A percentile compares a stretch with the other conserved stretches of the same genome.
phyloP scores from a whole-genome alignment of 2,888 invertebrate genomes.

The Conchocele bisecta region DNA sequence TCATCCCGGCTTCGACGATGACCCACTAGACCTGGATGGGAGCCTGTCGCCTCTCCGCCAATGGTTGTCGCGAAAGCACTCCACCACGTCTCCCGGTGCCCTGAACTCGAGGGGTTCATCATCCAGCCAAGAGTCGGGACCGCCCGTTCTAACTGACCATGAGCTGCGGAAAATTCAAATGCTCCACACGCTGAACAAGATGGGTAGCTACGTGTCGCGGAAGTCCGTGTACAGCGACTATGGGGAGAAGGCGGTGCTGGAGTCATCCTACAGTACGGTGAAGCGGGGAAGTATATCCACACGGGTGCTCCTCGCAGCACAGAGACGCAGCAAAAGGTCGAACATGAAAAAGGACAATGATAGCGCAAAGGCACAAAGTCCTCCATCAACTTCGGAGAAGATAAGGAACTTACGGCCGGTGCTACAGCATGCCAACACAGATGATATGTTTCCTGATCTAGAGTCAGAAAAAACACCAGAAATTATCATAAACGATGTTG shows the following conservation, averaged over 20 bases:
- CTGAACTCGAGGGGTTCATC: constrained; percentile 5
- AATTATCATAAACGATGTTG: too few relatives aligned
- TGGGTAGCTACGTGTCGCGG: constrained; percentile 7
- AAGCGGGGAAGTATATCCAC: constrained; percentile 49
- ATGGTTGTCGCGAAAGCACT: not conserved
- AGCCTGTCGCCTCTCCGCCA: not conserved
- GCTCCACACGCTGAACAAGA: constrained; percentile 42
- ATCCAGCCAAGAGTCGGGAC: constrained; percentile 15
- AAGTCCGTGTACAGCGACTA: constrained; percentile 9
- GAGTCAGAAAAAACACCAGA: too few relatives aligned
- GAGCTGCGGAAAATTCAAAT: constrained; percentile 44
- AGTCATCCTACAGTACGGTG: constrained; percentile 34
- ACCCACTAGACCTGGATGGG: not conserved
- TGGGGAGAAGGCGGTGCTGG: constrained; percentile 45
- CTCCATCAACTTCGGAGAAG: too few relatives aligned
- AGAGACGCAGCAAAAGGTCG: too few relatives aligned
- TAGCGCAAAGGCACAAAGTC: too few relatives aligned
- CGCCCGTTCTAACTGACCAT: constrained; percentile 25
- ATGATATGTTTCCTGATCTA: too few relatives aligned
- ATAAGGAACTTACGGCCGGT: too few relatives aligned
- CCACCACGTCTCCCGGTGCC: not conserved
- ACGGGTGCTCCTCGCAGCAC: constrained; percentile 41
- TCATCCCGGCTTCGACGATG: not conserved
- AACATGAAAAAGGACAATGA: too few relatives aligned
- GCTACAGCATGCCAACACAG: too few relatives aligned